Conservation (phyloP, 2,113 vertebrate genomes). For the Penelope pileata region DNA sequence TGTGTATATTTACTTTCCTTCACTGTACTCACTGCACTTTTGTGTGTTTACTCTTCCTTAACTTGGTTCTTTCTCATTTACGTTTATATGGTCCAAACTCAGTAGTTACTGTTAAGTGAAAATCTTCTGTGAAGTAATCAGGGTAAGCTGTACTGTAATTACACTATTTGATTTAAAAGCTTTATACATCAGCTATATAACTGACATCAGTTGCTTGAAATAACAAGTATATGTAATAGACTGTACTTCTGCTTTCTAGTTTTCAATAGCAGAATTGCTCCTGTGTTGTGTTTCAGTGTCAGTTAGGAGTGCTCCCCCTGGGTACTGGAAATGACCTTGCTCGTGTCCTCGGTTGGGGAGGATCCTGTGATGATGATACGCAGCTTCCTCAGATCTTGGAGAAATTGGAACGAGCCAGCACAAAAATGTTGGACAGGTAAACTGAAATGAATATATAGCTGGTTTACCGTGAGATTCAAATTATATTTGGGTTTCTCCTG, state of each 20-base stretch:
- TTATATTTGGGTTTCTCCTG: not conserved
- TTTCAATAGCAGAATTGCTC: not conserved
- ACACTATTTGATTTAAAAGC: not conserved
- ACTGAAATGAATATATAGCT: not conserved
- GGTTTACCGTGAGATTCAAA: not conserved
- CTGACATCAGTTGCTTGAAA: not conserved
- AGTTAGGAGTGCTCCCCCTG: conserved; percentile 92
- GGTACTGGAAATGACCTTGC: conserved; percentile 97
- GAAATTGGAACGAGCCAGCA: conserved; percentile 96
- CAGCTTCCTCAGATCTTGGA: conserved; percentile 96
- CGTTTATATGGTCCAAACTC: not conserved
- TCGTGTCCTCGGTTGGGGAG: conserved; percentile 96
- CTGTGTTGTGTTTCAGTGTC: conserved; percentile 84
- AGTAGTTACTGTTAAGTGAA: not conserved
- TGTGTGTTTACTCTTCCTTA: not conserved
- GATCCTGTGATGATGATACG: conserved; percentile 93
- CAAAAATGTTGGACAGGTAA: conserved; percentile 97
- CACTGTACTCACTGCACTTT: not conserved
- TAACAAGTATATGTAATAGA: not conserved
- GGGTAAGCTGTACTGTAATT: not conserved
- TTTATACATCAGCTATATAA: not conserved
- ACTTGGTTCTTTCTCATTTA: not conserved
- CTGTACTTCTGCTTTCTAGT: not conserved
- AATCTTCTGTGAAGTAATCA: not conserved
- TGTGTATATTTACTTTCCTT: not conserved